Evolutionary conservation across 2,888 invertebrate genomes (phyloP).

Genomic region (Calameuta pallipes): DNA sequence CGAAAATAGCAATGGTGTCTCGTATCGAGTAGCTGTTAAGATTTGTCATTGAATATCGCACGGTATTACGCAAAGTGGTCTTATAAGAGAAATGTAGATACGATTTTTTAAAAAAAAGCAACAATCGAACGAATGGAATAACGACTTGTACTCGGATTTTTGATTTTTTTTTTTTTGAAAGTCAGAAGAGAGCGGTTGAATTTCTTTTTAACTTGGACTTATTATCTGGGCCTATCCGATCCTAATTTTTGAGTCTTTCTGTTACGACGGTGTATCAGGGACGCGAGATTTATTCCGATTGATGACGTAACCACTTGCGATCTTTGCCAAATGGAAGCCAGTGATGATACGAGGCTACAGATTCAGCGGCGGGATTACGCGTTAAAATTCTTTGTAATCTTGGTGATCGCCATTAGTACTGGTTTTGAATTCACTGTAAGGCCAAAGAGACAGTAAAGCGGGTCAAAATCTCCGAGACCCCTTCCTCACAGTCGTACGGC

Average conservation of each 20-base stretch:
- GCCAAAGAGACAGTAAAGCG: conserved; percentile 62
- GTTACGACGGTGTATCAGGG: background rate
- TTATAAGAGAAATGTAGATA: background rate
- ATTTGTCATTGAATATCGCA: background rate
- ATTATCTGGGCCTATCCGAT: background rate
- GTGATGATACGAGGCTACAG: conserved; percentile 63
- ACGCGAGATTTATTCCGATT: background rate
- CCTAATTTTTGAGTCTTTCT: background rate
- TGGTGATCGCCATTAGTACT: conserved; percentile 58
- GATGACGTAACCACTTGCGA: background rate
- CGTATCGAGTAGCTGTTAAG: background rate
- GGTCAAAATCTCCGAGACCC: conserved; percentile 29
- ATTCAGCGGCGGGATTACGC: conserved; percentile 54
- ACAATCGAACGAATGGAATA: background rate
- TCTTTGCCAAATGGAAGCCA: conserved; percentile 41
- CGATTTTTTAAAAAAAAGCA: background rate
- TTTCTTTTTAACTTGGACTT: background rate
- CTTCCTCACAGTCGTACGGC: conserved; percentile 39
- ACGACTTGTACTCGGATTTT: background rate
- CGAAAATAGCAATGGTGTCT: background rate
- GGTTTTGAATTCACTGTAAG: conserved; percentile 62
- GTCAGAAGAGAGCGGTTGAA: background rate
- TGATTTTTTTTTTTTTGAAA: background rate
- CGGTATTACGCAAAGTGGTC: background rate
- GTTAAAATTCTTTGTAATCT: conserved; percentile 64